Evolutionary conservation across 2,797 vertebrate genomes (phyloP), one percentile per base, ranked within the genome.

Genomic region (Mycteria americana): DNA sequence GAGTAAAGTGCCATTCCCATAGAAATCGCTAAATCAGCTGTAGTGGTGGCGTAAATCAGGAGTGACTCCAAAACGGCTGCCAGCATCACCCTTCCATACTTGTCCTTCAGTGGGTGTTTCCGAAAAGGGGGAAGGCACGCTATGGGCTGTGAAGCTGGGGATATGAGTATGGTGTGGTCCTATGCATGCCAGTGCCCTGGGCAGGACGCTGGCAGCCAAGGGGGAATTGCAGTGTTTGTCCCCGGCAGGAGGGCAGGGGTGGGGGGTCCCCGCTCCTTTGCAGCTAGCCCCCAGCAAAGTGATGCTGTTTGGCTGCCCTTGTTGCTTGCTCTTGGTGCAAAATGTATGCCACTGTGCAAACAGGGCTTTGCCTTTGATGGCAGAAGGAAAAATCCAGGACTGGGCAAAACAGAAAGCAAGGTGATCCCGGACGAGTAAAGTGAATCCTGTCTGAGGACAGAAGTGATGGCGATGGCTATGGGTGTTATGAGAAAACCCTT

Each of bases 171-270:
- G 11, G 25, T 16, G 15, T 28, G 54, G 18, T 80, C 54, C 28
- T 23, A 14, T 0, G 0, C 1, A 15, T 0, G 2, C 9, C n/a
- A 51, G 33, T 0, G 3, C 33, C 28, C 41, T 18, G 75, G 18
- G 50, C 41, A 76, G 33, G 54, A 18, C 17, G 16, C 37, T 3
- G 4, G 69, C 33, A 78, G 65, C 46, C 28, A 21, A 45, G 56
- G 43, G 30, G 41, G 17, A 45, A 64, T 73, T 13, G 1, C 0
- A 0, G 13, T 23, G 13, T 62, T 35, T 17, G 17, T 69, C 19
- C 18, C 18, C 5, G 6, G 10, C 12, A 25, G n/a, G 10, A 17
- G 2, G 6, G 9, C 6, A 56, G 68, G 18, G 21, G 22, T 25
- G 21, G 11, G 56, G 31, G 11, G 53, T 46, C 12, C 50, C 48